Conservation (phyloP, 2,797 vertebrate species). For the Acanthornis magna region DNA sequence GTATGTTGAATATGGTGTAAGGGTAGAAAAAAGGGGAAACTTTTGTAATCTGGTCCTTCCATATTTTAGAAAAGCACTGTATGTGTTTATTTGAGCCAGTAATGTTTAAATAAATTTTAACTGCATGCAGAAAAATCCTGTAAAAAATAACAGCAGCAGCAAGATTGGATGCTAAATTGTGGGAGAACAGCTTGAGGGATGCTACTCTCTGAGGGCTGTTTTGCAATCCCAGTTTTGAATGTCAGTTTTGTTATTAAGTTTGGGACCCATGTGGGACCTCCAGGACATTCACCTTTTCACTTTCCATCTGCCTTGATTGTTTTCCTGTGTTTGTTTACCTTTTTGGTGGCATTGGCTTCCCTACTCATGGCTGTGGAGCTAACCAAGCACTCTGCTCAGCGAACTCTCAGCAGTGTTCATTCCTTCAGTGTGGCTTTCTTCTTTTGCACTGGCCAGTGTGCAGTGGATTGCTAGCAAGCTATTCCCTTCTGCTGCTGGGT, state of each 20-base stretch:
- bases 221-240: neutral
- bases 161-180: neutral
- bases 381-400: neutral
- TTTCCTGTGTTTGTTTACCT: neutral
- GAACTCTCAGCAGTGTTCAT: accelerated
- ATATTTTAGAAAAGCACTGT: neutral
- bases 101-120: neutral
- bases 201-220: neutral
- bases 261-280: neutral
- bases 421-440: neutral
- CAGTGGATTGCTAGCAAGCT: neutral
- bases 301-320: accelerated
- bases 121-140: neutral
- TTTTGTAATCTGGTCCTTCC: neutral
- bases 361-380: neutral
- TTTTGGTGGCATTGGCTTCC: neutral
- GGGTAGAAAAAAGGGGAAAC: neutral
- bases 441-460: neutral
- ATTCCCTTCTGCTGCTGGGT: neutral
- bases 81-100: neutral
- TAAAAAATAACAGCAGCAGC: neutral
- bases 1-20: neutral
- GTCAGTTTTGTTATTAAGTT: neutral
- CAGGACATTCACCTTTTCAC: neutral
- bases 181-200: neutral